These are phyloP conservation scores for Apis cerana DNA, from an alignment of 1,140 invertebrate genomes.

Conservation along the genomic window DNA sequence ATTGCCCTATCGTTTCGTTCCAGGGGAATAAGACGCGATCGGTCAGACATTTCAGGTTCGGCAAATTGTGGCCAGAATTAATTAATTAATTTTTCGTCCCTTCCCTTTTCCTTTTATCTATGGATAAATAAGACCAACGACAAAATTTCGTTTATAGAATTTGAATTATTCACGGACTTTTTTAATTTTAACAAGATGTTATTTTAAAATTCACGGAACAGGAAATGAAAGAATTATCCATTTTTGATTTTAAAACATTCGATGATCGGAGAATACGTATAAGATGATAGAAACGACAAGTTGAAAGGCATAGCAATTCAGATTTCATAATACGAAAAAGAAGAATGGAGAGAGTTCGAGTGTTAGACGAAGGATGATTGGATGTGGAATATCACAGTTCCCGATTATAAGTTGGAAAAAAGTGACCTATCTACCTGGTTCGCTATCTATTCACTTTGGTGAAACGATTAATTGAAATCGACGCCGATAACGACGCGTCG, in stretches of 20 bases:
- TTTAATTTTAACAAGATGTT: too few relatives aligned
- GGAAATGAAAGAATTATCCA: too few relatives aligned
- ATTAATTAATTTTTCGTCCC: too few relatives aligned
- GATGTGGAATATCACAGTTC: not conserved
- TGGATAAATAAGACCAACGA: not conserved
- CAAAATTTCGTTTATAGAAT: too few relatives aligned
- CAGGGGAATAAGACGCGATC: not conserved
- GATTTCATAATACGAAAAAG: not conserved
- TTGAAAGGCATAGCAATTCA: too few relatives aligned
- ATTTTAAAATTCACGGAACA: too few relatives aligned
- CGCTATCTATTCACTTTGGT: conserved; percentile 26
- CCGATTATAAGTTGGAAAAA: conserved; percentile 5
- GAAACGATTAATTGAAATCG: conserved; percentile 32
- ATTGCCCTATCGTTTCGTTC: not conserved
- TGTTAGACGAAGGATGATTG: not conserved
- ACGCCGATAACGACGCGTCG: conserved; percentile 32
- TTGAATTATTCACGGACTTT: too few relatives aligned
- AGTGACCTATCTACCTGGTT: conserved; percentile 2
- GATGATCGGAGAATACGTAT: too few relatives aligned
- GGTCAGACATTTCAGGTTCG: not conserved
- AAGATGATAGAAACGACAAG: too few relatives aligned
- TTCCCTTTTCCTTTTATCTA: not conserved
- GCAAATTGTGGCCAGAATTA: too few relatives aligned
- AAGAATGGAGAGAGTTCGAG: not conserved
- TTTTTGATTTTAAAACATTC: too few relatives aligned